Percentiles rank a stretch among this genome's conserved stretches.
Evolutionary conservation across 2,797 vertebrate species (phyloP).

Genomic region (Brotula barbata): DNA sequence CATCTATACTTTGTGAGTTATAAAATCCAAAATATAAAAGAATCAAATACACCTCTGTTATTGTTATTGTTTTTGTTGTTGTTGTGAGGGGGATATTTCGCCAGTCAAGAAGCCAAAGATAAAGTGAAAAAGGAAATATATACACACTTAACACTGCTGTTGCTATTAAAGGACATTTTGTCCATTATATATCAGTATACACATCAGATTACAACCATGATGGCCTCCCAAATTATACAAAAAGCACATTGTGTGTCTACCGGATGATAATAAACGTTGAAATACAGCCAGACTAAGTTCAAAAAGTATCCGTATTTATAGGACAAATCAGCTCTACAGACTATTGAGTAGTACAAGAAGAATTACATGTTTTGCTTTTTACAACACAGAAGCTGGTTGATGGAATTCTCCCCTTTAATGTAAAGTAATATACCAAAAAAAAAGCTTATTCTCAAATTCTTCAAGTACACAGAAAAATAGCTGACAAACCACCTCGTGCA

Average conservation of each 20-base stretch:
- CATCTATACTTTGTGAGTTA: constrained; percentile 55
- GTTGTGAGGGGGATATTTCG: constrained; percentile 30
- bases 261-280: constrained; percentile 34
- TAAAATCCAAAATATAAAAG: constrained; percentile 63
- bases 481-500: constrained; percentile 35
- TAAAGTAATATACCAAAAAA: constrained; percentile 35
- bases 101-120: constrained; percentile 55
- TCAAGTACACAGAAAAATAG: constrained; percentile 58
- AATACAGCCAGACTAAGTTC: constrained; percentile 49
- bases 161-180: constrained; percentile 33
- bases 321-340: constrained; percentile 48
- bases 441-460: constrained; percentile 45
- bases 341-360: constrained; percentile 48
- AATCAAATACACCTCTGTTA: constrained; percentile 53
- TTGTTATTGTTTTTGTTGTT: too few species aligned
- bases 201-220: constrained; percentile 27
- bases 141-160: constrained; percentile 38
- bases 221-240: constrained; percentile 47
- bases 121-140: constrained; percentile 38
- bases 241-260: constrained; percentile 49
- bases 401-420: constrained; percentile 26
- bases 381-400: constrained; percentile 66
- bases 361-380: constrained; percentile 58
- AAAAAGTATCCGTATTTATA: constrained; percentile 39
- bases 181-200: constrained; percentile 30